Conservation (phyloP, 2,113 vertebrate genomes). For the Albula glossodonta region DNA sequence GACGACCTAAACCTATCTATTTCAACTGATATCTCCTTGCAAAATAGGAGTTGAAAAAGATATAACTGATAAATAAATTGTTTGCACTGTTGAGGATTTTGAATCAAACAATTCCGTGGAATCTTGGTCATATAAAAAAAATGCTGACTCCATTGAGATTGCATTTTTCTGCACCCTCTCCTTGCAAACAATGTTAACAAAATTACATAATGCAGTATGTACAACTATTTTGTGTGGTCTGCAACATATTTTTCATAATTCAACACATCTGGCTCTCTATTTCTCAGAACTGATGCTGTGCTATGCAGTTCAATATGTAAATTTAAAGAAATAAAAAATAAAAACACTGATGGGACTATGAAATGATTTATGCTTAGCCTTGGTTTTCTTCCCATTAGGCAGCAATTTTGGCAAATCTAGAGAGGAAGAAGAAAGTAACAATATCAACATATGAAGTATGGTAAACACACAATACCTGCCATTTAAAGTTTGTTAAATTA, state of each 20-base stretch:
- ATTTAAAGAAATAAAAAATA: background rate
- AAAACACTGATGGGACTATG: background rate
- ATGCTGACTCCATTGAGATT: background rate
- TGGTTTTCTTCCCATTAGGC: background rate
- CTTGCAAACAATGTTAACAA: background rate
- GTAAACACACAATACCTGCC: background rate
- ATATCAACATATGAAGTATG: background rate
- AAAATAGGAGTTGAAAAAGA: background rate
- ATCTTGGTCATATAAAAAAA: background rate
- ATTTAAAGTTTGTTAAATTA: background rate
- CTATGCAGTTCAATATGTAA: background rate
- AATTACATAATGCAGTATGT: background rate
- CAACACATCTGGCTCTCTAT: background rate
- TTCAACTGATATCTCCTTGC: background rate
- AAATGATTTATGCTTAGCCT: background rate
- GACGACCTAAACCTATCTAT: background rate
- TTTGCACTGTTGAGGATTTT: conserved; percentile 14
- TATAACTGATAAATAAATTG: background rate
- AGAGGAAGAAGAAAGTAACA: background rate
- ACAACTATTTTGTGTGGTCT: background rate
- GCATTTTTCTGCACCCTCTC: background rate
- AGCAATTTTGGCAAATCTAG: background rate
- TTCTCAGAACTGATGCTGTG: background rate
- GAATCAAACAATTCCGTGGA: background rate
- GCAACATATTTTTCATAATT: background rate